Evolutionary conservation across 2,888 invertebrate species (phyloP).

Genomic region (Apantesis nais): DNA sequence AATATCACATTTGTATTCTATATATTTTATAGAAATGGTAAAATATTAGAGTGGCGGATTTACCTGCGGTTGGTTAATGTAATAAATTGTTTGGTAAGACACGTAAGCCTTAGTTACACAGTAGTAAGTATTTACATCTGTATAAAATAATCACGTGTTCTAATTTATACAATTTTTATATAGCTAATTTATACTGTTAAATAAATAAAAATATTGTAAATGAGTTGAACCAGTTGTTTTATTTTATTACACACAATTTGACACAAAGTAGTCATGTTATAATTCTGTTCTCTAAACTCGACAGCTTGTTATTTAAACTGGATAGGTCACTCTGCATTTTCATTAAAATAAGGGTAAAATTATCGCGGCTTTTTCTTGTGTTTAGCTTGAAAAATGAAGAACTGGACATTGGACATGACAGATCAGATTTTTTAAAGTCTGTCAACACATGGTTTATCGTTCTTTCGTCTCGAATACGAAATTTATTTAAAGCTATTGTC

Average conservation of each 20-base stretch:
- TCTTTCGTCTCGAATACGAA: constrained; percentile 40
- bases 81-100: too few relatives aligned
- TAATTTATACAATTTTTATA: constrained; percentile 32
- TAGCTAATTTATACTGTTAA: constrained; percentile 13
- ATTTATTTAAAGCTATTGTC: constrained; percentile 48
- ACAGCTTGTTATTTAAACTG: constrained; percentile 67
- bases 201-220: constrained; percentile 13
- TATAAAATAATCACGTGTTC: constrained; percentile 50
- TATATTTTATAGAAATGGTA: not conserved
- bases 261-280: constrained; percentile 20
- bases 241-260: constrained; percentile 28
- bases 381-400: constrained; percentile 67
- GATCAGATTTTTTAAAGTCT: constrained; percentile 63
- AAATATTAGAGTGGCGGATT: not conserved
- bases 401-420: constrained; percentile 66
- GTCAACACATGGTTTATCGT: constrained; percentile 34
- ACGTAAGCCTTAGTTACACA: not conserved
- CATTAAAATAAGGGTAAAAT: constrained; percentile 68
- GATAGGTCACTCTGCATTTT: constrained; percentile 76
- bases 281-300: constrained; percentile 70
- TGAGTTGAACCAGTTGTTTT: constrained; percentile 28
- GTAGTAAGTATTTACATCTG: constrained; percentile 19
- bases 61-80: not conserved
- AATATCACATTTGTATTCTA: not conserved
- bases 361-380: constrained; percentile 68